Conservation (phyloP, 2,113 vertebrate species). For the Coturnix japonica region DNA sequence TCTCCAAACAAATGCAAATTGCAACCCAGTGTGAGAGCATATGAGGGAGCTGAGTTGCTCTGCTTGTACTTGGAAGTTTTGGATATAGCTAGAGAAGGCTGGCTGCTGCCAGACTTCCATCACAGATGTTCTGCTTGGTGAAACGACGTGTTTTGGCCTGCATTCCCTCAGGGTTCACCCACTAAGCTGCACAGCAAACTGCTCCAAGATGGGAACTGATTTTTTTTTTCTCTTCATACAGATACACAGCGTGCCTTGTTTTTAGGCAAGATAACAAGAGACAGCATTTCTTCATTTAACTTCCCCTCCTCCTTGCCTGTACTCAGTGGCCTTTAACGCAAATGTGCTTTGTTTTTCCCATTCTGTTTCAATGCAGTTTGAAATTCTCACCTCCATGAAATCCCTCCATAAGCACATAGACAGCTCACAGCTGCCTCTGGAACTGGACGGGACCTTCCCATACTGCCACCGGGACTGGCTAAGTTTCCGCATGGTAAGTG, state of each 20-base stretch:
- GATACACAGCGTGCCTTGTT: not conserved
- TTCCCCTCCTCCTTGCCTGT: not conserved
- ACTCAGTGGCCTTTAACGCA: not conserved
- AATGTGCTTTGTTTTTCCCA: not conserved
- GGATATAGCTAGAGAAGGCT: not conserved
- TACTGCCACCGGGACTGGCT: slow-evolving; percentile 91
- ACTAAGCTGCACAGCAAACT: slow-evolving; percentile 1
- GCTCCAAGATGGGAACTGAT: not conserved
- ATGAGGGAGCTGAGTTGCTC: slow-evolving; percentile 16
- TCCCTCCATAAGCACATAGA: slow-evolving; percentile 87
- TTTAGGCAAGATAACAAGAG: not conserved
- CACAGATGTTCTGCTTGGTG: slow-evolving; percentile 15
- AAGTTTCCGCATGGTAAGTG: slow-evolving; percentile 88
- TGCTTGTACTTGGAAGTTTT: not conserved
- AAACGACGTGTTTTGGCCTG: not conserved
- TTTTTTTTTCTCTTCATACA: not conserved
- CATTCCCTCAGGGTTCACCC: not conserved
- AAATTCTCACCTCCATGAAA: slow-evolving; percentile 84
- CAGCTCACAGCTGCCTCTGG: slow-evolving; percentile 79
- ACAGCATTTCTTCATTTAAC: not conserved
- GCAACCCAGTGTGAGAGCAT: not conserved
- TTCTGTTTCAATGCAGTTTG: slow-evolving; percentile 76
- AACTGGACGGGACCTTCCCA: slow-evolving; percentile 85
- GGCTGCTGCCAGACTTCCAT: slow-evolving; percentile 38
- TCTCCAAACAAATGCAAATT: not conserved